Percentiles rank a stretch among this genome's conserved stretches.
Conservation (phyloP, 2,888 invertebrate species). For the Melikaiella ostensackeni region DNA sequence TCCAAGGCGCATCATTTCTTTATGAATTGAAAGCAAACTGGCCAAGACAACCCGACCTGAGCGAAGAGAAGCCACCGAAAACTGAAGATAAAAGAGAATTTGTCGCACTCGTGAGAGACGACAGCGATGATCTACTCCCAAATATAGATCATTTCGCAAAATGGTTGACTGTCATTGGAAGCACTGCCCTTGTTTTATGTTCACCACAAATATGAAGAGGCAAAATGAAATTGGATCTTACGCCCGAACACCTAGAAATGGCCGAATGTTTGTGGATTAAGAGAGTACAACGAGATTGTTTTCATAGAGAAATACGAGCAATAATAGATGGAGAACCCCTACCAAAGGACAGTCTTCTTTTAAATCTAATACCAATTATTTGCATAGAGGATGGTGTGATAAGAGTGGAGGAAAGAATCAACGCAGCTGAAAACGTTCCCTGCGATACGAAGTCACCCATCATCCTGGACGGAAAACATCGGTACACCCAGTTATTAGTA, state of each 20-base stretch:
- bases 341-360: too few species aligned
- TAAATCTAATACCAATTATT: background rate
- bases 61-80: background rate
- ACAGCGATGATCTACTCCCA: background rate
- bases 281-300: background rate
- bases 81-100: background rate
- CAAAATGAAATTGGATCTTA: background rate
- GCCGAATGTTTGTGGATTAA: too few species aligned
- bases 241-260: background rate
- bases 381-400: background rate
- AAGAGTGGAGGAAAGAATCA: background rate
- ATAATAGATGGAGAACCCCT: too few species aligned
- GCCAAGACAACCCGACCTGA: background rate
- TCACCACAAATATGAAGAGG: background rate
- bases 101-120: background rate
- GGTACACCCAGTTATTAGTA: slow-evolving; percentile 30
- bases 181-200: background rate
- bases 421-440: too few species aligned
- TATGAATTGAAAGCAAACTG: background rate
- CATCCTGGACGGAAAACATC: slow-evolving; percentile 48
- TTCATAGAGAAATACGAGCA: too few species aligned
- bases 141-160: background rate
- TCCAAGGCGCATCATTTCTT: background rate
- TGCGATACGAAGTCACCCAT: slow-evolving; percentile 16
- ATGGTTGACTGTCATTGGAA: background rate